Base-by-base conservation (phyloP, 2,113 vertebrate species). In the Nesospiza acunhae region DNA sequence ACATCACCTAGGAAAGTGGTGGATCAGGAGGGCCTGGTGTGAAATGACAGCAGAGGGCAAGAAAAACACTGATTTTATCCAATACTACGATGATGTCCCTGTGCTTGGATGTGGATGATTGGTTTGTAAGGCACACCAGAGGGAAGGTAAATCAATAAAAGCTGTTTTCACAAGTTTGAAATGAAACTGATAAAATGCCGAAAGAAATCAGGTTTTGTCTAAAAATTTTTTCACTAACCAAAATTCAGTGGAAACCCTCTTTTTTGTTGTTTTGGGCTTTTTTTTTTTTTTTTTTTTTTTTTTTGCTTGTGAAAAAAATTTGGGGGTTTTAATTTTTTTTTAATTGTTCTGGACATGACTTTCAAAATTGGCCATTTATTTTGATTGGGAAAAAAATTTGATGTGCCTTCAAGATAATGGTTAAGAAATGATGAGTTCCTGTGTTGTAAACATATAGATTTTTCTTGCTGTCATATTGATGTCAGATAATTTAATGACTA, bases 81-180 rank as follows among this genome's bases (percentile, higher is more conserved):
- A 69, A 44, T 53, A 33, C 9, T 76, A 28, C 3, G 17, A 21
- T 76, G 76, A 31, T 90, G 82, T 84, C 27, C 24, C 24, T 77
- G 14, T 77, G 28, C 2, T 3, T 70, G 69, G 30, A 30, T 58
- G 56, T 23, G 53, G 15, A 66, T 84, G 55, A 42, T 27, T 92
- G 42, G 56, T 87, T 90, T 90, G 33, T 60, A 70, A 80, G 58
- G 49, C 37, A 59, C 22, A 37, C n/a, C 9, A 67, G 39, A 90
- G 26, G 24, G n/a, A 87, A 82, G 53, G 35, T 35, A 90, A 86
- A 86, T 95, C 83, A 88, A 62, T 88, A 80, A 84, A 88, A 86
- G n/a, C 62, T 83, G 18, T 80, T 89, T 47, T 83, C 17, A 73
- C 24, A n/a, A 72, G 33, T 80, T 73, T 83, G 72, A 73, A 88